Percentiles rank a stretch among this genome's conserved stretches.
These are phyloP conservation scores for Ginglymostoma cirratum DNA, from an alignment of 2,113 vertebrate genomes.

Conservation along the genomic window DNA sequence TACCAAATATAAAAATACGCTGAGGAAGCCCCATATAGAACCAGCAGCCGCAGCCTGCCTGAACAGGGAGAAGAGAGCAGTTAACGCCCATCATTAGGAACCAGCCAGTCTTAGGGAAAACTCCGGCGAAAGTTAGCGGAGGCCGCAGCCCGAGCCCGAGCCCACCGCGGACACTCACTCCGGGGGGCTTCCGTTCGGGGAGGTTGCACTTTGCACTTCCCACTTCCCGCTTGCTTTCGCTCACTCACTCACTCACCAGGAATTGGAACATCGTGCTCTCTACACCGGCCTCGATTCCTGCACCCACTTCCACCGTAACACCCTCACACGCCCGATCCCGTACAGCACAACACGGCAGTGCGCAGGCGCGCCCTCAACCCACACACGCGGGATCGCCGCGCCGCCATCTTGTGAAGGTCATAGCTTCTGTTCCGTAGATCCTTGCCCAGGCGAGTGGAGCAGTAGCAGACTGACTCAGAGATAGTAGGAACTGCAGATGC, in stretches of 20 bases:
- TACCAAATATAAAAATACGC: background rate
- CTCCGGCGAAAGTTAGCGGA: too few species aligned
- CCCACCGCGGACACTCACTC: background rate
- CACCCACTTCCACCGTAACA: background rate
- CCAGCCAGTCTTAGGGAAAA: too few species aligned
- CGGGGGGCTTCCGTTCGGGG: background rate
- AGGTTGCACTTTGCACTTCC: too few species aligned
- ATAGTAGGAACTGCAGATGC: too few species aligned
- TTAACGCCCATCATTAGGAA: background rate
- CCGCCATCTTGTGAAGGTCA: background rate
- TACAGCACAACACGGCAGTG: background rate
- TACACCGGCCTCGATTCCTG: background rate
- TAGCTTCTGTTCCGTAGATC: background rate
- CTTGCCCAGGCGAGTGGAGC: too few species aligned
- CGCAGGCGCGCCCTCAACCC: background rate
- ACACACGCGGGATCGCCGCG: too few species aligned
- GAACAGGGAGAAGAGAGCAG: background rate
- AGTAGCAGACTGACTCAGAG: too few species aligned
- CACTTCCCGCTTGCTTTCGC: background rate
- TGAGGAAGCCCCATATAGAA: background rate
- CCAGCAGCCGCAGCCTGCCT: background rate
- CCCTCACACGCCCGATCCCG: too few species aligned
- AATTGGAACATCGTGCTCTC: background rate
- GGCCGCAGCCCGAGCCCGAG: too few species aligned
- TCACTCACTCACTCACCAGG: conserved; percentile 16